A percentile compares a stretch with the other conserved stretches of the same genome.
Conservation (phyloP, 1,140 invertebrate species). For the Eupristina koningsbergeri region DNA sequence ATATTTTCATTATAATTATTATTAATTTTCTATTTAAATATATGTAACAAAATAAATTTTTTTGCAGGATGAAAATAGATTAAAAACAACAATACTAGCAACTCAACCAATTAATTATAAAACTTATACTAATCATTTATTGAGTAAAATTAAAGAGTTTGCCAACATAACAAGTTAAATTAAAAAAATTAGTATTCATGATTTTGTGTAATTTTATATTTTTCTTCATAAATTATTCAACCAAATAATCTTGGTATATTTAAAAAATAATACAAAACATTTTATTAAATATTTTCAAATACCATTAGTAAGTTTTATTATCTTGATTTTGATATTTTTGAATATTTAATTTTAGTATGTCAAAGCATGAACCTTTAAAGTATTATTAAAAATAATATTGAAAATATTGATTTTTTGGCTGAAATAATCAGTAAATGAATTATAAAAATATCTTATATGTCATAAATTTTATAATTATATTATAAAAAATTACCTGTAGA, state of each 20-base stretch:
- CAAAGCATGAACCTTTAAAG: not conserved
- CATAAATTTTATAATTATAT: not conserved
- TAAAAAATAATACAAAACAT: not conserved
- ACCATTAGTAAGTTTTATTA: not conserved
- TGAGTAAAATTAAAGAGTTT: conserved; percentile 78
- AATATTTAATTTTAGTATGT: not conserved
- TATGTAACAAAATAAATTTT: conserved; percentile 43
- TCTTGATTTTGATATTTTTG: not conserved
- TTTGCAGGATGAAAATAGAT: conserved; percentile 85
- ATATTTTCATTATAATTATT: conserved; percentile 9
- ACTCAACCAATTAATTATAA: conserved; percentile 83
- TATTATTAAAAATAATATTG: not conserved
- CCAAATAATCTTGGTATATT: not conserved
- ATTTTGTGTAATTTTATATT: not conserved
- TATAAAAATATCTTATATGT: not conserved
- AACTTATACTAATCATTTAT: conserved; percentile 81
- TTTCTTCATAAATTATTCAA: not conserved
- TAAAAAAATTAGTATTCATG: not conserved
- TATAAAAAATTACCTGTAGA: not conserved
- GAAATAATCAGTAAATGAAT: not conserved
- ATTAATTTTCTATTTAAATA: not conserved
- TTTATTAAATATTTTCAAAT: not conserved
- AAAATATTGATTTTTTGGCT: not conserved
- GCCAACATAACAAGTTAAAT: conserved; percentile 70
- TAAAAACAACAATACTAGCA: conserved; percentile 82